Conservation (phyloP, 2,113 vertebrate genomes). For the Psilopsiagon aymara region DNA sequence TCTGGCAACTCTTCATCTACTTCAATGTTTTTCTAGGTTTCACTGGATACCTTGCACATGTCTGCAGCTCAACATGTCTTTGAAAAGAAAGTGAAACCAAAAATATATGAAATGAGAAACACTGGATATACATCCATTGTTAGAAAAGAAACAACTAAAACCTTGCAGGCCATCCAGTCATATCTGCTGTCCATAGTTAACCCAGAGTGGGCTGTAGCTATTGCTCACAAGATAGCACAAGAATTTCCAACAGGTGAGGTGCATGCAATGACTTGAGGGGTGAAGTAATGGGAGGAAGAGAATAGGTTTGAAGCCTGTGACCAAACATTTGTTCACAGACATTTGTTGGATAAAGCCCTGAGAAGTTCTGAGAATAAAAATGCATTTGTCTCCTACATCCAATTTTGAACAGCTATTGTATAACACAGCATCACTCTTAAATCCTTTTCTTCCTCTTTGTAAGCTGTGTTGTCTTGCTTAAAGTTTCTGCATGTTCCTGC, state of each 20-base stretch:
- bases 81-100: slow-evolving; percentile 88
- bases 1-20: background rate
- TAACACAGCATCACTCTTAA: background rate
- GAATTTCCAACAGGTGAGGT: slow-evolving; percentile 88
- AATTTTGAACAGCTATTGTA: background rate
- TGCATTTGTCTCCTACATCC: background rate
- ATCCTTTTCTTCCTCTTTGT: background rate
- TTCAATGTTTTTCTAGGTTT: slow-evolving; percentile 75
- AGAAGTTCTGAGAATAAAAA: background rate
- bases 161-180: slow-evolving; percentile 83
- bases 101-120: slow-evolving; percentile 79
- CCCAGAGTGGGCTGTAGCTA: slow-evolving; percentile 90
- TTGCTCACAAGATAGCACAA: slow-evolving; percentile 89
- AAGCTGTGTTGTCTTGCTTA: background rate
- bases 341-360: background rate
- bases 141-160: slow-evolving; percentile 78
- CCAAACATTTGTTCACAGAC: background rate
- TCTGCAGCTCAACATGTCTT: slow-evolving; percentile 87
- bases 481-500: background rate
- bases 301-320: background rate
- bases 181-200: slow-evolving; percentile 89
- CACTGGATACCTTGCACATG: slow-evolving; percentile 90
- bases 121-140: slow-evolving; percentile 59
- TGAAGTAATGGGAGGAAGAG: background rate
- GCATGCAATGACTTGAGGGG: background rate